Conservation (phyloP, 1,140 invertebrate species). For the Drosophila truncata region DNA sequence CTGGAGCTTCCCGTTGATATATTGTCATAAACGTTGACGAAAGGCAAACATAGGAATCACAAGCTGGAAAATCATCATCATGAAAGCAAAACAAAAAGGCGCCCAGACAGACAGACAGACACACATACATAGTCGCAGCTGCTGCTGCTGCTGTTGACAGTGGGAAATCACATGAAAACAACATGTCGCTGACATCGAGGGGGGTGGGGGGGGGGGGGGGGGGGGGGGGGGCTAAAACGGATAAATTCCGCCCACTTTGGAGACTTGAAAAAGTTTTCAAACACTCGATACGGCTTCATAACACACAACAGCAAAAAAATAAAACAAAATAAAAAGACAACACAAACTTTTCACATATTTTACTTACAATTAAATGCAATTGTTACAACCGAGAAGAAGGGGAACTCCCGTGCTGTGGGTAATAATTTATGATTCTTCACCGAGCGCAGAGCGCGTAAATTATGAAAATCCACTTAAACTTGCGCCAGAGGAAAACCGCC, state of each 20-base stretch:
- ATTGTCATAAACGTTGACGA: slow-evolving; percentile 80
- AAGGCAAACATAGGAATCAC: slow-evolving; percentile 78
- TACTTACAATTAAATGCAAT: slow-evolving; percentile 83
- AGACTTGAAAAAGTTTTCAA: slow-evolving; percentile 64
- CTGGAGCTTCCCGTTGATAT: slow-evolving; percentile 59
- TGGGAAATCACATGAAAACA: slow-evolving; percentile 78
- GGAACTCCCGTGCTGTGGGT: slow-evolving; percentile 12
- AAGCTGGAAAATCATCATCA: slow-evolving; percentile 70
- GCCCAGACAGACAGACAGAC: slow-evolving; percentile 15
- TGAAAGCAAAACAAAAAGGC: slow-evolving; percentile 52
- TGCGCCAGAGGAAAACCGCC: slow-evolving; percentile 48
- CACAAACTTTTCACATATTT: slow-evolving; percentile 81
- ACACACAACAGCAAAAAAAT: background rate
- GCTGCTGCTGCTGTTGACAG: slow-evolving; percentile 58
- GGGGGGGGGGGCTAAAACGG: background rate
- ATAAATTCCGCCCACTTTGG: slow-evolving; percentile 33
- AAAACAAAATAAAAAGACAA: slow-evolving; percentile 32
- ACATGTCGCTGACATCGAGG: slow-evolving; percentile 73
- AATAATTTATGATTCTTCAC: slow-evolving; percentile 77
- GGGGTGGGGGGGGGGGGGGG: background rate
- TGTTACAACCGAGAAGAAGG: slow-evolving; percentile 46
- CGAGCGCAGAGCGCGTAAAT: slow-evolving; percentile 71
- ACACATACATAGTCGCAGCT: slow-evolving; percentile 26
- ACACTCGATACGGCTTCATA: slow-evolving; percentile 41
- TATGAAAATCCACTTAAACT: slow-evolving; percentile 84